A percentile compares a stretch with the other conserved stretches of the same genome.
Evolutionary conservation across 2,888 invertebrate species (phyloP).

Genomic region (Alitta virens): DNA sequence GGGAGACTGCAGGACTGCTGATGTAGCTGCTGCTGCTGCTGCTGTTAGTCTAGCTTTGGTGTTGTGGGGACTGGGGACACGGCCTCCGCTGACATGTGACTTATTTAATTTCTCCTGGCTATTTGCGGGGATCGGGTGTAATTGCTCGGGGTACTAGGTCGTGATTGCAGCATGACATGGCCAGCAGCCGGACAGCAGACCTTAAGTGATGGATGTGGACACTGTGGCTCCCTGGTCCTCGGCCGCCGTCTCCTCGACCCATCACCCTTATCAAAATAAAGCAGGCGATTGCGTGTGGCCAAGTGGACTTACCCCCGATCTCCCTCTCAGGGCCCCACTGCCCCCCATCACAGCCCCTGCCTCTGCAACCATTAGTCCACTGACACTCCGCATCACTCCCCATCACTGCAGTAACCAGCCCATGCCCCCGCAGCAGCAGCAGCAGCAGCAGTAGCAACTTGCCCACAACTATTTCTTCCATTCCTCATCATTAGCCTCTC

Average conservation of each 20-base stretch:
- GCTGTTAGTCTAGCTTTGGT: too few species aligned
- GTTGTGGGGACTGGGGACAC: constrained; percentile 3
- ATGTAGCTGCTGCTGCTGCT: too few species aligned
- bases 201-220: constrained; percentile 1
- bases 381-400: too few species aligned
- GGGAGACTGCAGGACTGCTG: too few species aligned
- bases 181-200: background rate
- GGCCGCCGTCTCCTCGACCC: background rate
- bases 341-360: too few species aligned
- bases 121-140: background rate
- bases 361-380: too few species aligned
- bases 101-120: background rate
- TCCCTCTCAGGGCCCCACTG: too few species aligned
- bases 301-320: background rate
- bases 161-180: background rate
- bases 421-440: too few species aligned
- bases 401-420: too few species aligned
- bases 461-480: too few species aligned
- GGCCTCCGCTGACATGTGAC: constrained; percentile 1
- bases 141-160: background rate
- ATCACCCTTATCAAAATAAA: constrained; percentile 2
- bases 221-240: background rate
- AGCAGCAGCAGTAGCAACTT: too few species aligned
- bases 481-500: too few species aligned
- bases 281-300: background rate